Conservation (phyloP, 35 echinoderm and acorn worm species). For the Chiridota heheva region DNA sequence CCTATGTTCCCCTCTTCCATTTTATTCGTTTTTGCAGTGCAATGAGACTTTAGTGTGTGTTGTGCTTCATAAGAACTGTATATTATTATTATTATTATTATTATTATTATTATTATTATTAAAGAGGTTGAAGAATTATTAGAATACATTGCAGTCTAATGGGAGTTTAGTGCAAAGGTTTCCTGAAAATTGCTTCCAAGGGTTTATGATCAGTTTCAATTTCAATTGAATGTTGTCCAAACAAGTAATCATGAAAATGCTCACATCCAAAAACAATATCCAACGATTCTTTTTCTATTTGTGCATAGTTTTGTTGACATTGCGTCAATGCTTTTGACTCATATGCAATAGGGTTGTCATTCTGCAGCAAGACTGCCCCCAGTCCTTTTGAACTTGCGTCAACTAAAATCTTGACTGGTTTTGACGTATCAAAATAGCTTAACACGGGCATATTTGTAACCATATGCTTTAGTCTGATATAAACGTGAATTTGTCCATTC, state of each 20-base stretch:
- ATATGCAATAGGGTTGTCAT: constrained; percentile 24
- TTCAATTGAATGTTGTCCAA: constrained; percentile 7
- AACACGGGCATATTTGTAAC: constrained; percentile 16
- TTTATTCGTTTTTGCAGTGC: too few relatives aligned
- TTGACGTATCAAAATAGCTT: constrained; percentile 9
- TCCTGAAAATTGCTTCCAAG: too few relatives aligned
- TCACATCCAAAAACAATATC: constrained; percentile 34
- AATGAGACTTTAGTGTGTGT: too few relatives aligned
- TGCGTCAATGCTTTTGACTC: constrained; percentile 13
- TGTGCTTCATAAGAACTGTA: too few relatives aligned
- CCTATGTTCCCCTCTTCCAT: too few relatives aligned
- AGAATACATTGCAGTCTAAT: too few relatives aligned
- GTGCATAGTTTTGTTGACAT: constrained; percentile 15
- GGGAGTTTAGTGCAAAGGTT: too few relatives aligned
- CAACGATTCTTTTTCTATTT: constrained; percentile 52
- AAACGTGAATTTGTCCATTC: too few relatives aligned
- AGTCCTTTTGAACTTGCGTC: constrained; percentile 14
- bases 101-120: too few relatives aligned
- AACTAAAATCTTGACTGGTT: constrained; percentile 16
- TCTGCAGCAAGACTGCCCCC: background rate
- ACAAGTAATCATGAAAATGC: constrained; percentile 41
- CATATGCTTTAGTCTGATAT: background rate
- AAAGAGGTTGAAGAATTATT: too few relatives aligned
- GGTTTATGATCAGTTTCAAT: constrained; percentile 38
- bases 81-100: too few relatives aligned